phyloP scores from a whole-genome alignment of 2,797 vertebrate species.

The Neosilurus mollespiculum region DNA sequence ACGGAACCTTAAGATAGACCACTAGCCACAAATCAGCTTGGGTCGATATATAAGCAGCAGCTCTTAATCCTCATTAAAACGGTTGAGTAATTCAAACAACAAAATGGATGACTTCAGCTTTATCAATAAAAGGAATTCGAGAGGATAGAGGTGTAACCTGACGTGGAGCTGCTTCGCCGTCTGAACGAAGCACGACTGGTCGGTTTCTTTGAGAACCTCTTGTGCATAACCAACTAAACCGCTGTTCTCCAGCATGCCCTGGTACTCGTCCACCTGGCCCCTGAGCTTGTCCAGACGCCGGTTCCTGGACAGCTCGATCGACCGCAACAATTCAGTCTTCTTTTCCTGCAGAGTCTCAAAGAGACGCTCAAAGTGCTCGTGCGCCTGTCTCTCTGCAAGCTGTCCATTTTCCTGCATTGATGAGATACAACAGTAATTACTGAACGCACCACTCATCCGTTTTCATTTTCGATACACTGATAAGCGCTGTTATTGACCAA shows the following conservation, averaged over 20 bases:
- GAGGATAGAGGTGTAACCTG: constrained; percentile 75
- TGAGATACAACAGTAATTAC: not conserved
- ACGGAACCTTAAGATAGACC: not conserved
- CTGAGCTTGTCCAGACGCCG: constrained; percentile 82
- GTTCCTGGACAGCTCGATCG: constrained; percentile 83
- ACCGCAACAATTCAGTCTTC: constrained; percentile 81
- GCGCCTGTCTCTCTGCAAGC: constrained; percentile 81
- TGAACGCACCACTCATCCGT: not conserved
- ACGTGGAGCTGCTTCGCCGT: constrained; percentile 93
- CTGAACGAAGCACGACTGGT: constrained; percentile 97
- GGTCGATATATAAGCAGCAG: constrained; percentile 12
- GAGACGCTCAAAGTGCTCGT: constrained; percentile 86
- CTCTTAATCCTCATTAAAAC: constrained; percentile 24
- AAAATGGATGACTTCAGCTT: not conserved
- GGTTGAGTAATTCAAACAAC: not conserved
- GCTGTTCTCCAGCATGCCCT: constrained; percentile 94
- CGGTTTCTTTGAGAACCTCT: constrained; percentile 96
- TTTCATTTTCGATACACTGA: not conserved
- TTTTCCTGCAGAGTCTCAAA: constrained; percentile 86
- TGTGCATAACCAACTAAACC: constrained; percentile 96
- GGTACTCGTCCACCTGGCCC: constrained; percentile 90
- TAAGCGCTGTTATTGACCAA: not conserved
- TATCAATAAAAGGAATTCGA: not conserved
- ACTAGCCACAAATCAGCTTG: constrained; percentile 12
- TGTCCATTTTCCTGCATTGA: constrained; percentile 78